Conservation (phyloP, 2,888 invertebrate genomes). For the Hoplodrina ambigua region DNA sequence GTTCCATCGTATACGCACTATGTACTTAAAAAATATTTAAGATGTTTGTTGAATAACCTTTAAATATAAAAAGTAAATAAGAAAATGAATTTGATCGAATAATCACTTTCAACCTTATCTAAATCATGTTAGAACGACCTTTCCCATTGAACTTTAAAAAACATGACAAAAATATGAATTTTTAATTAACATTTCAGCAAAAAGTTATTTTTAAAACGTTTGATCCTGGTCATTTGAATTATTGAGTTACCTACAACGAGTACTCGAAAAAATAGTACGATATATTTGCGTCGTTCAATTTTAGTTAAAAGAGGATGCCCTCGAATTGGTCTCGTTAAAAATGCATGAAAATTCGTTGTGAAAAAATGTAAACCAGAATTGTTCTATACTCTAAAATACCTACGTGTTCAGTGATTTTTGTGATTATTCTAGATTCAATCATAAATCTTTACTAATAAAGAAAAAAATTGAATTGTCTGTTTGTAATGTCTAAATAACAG, state of each 20-base stretch:
- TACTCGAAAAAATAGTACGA: conserved; percentile 40
- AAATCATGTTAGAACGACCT: no score
- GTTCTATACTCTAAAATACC: background rate
- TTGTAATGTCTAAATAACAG: no score
- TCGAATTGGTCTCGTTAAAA: conserved; percentile 58
- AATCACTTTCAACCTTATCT: no score
- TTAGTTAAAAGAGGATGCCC: conserved; percentile 55
- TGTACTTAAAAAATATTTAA: no score
- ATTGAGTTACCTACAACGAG: conserved; percentile 46
- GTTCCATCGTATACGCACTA: no score
- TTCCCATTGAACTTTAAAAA: background rate
- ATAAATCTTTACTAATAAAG: no score
- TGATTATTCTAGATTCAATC: background rate
- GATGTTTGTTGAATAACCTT: no score
- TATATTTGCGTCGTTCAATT: conserved; percentile 49
- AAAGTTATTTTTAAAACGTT: conserved; percentile 40
- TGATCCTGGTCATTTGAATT: conserved; percentile 34
- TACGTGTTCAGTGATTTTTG: conserved; percentile 6
- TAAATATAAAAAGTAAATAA: no score
- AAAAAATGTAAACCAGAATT: conserved; percentile 39
- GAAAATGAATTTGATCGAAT: no score
- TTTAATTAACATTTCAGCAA: conserved; percentile 15
- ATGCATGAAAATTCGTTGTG: conserved; percentile 51
- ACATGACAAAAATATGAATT: conserved; percentile 12
- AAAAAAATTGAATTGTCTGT: no score